Evolutionary conservation across 92 coral and sea anemone genomes (phyloP), one percentile per base, ranked within the genome.

Genomic region (Porites evermanni): DNA sequence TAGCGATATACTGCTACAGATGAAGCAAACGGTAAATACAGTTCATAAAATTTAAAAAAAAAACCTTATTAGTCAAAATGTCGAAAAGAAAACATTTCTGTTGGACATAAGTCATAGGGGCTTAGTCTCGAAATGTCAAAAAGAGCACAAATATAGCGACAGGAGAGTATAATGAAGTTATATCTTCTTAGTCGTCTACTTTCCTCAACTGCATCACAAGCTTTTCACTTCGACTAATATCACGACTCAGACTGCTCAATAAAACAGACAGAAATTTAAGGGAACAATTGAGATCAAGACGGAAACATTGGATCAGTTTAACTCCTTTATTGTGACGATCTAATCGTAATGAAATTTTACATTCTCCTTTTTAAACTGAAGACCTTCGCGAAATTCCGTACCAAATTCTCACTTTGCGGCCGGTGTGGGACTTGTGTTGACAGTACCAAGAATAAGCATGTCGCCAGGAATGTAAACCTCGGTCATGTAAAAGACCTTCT

Each of bases 401-500:
- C 32, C 52, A 70, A 0, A 38, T 24, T 29, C 18, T 70, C 74
- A 70, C 74, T 64, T 38, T 47, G 76, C 7, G 61, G 50, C 75
- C 29, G 58, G 53, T 18, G 21, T 81, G 68, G 64, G 38, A 2
- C 16, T 71, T 47, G 79, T 71, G 70, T 53, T 70, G 32, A 82
- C 86, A 21, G 64, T 56, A 8, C 87, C 87, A 82, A 82, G 70
- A 23, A 82, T 72, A 17, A 82, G 24, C 87, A 82, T 82, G 79
- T 72, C 87, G 68, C 71, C 87, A 16, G 87, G 87, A 53, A 82
- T 72, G 79, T 82, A 71, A 18, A 82, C 87, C 87, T 82, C 87
- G 23, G 78, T 82, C 78, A 82, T 18, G 38, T 20, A 14, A n/a
- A 82, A 82, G 1, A 59, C 71, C 29, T 71, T 82, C 32, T 69